Evolutionary conservation across 2,888 invertebrate genomes (phyloP).

Genomic region (Himalopsyche tibetana): DNA sequence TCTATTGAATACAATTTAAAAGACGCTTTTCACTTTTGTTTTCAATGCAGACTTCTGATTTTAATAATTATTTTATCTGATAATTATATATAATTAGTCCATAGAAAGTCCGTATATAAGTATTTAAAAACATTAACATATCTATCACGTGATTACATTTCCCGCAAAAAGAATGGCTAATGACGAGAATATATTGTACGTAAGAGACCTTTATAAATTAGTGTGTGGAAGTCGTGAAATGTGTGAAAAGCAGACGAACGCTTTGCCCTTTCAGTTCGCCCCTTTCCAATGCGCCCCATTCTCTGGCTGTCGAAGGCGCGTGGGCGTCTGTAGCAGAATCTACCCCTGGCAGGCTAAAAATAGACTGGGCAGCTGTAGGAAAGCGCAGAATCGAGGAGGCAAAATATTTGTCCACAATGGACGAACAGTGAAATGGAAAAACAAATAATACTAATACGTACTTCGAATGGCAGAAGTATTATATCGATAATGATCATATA

Average conservation of each 20-base stretch:
- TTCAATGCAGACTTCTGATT: too few relatives aligned
- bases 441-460: background rate
- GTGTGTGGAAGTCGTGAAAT: conserved; percentile 45
- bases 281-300: conserved; percentile 33
- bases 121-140: background rate
- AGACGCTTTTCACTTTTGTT: too few relatives aligned
- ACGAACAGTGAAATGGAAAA: background rate
- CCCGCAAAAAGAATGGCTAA: conserved; percentile 10
- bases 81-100: too few relatives aligned
- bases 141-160: background rate
- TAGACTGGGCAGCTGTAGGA: conserved; percentile 53
- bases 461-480: background rate
- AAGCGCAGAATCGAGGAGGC: conserved; percentile 22
- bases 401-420: conserved; percentile 1
- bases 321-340: conserved; percentile 53
- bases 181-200: conserved; percentile 27
- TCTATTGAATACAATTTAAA: too few relatives aligned
- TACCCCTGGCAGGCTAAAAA: conserved; percentile 62
- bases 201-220: conserved; percentile 46
- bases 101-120: background rate
- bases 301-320: conserved; percentile 44
- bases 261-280: conserved; percentile 54
- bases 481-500: too few relatives aligned
- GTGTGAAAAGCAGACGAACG: conserved; percentile 47
- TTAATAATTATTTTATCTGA: too few relatives aligned